Evolutionary conservation across 2,888 invertebrate species (phyloP).

Genomic region (Dicycla oo): DNA sequence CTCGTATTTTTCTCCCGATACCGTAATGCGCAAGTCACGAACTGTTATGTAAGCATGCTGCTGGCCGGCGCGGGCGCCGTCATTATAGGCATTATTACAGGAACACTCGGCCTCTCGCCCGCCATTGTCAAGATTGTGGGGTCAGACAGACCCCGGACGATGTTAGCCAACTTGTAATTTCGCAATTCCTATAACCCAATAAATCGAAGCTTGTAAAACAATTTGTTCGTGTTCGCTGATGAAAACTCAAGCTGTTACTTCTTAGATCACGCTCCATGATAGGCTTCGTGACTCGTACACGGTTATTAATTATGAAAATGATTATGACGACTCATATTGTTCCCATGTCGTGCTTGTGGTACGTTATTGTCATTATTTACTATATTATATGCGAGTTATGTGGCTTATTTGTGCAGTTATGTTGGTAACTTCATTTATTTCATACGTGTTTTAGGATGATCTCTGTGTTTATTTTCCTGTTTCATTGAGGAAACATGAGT

Average conservation of each 20-base stretch:
- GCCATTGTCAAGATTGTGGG: constrained; percentile 90
- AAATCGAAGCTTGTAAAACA: constrained; percentile 87
- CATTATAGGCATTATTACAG: constrained; percentile 88
- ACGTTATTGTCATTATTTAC: constrained; percentile 60
- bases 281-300: constrained; percentile 82
- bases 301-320: constrained; percentile 87
- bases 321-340: constrained; percentile 78
- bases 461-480: constrained; percentile 15
- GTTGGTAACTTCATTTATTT: constrained; percentile 42
- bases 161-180: constrained; percentile 87
- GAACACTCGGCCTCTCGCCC: constrained; percentile 82
- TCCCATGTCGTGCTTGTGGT: constrained; percentile 68
- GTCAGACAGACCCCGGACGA: constrained; percentile 81
- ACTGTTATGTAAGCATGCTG: constrained; percentile 90
- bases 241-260: constrained; percentile 70
- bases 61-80: constrained; percentile 84
- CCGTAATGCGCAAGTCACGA: constrained; percentile 90
- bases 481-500: constrained; percentile 39
- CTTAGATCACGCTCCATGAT: constrained; percentile 81
- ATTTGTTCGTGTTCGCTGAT: constrained; percentile 76
- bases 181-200: constrained; percentile 87
- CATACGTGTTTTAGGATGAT: constrained; percentile 24
- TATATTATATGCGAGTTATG: constrained; percentile 48
- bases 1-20: constrained; percentile 87
- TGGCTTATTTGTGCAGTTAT: constrained; percentile 34